Evolutionary conservation across 2,888 invertebrate species (phyloP), one percentile per base, ranked within the genome.

Genomic region (Melipona bicolor): DNA sequence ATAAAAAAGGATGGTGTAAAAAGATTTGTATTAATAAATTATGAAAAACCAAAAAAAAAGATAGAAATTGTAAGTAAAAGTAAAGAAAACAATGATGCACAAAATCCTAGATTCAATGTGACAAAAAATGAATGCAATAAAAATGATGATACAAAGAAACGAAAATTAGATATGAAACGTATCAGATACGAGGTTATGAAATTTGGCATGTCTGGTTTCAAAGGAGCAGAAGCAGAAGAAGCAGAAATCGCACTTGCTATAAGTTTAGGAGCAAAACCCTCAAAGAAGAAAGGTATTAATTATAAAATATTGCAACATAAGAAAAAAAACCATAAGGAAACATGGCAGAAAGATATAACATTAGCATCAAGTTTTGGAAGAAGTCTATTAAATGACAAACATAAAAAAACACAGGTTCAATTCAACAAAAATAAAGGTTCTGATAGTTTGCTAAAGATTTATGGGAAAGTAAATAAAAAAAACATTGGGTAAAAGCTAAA

Each of bases 211-310:
- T 96, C 96, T 49, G 98, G 97, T 75, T 96, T 98, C 77, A 96
- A 96, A 79, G 95, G 96, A 4, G 95, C 95, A 17, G 96, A 97
- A 91, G 97, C 97, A 91, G 96, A 96, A 90, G 96, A 97, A 93
- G 97, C 97, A n/a, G 97, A 97, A 95, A 96, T 97, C 65, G 96
- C 97, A 6, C 94, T 97, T 24, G 97, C 97, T 0, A 96, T 98
- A 54, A 97, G 97, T 94, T 96, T 98, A 92, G 98, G 98, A 71
- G 98, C 98, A 0, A 97, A 97, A 94, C 97, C 97, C 5, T 97
- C 96, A 0, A 97, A 96, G 93, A 96, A 96, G 52, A 95, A 95
- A 74, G 83, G 65, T 17, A 95, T 96, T 73, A 98, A 98, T 93
- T 98, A 98, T 92, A 98, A 97, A 94, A 96, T 96, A 69, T 93